Evolutionary conservation across 1,140 invertebrate species (phyloP).

Genomic region (Panagrolaimus sp.): DNA sequence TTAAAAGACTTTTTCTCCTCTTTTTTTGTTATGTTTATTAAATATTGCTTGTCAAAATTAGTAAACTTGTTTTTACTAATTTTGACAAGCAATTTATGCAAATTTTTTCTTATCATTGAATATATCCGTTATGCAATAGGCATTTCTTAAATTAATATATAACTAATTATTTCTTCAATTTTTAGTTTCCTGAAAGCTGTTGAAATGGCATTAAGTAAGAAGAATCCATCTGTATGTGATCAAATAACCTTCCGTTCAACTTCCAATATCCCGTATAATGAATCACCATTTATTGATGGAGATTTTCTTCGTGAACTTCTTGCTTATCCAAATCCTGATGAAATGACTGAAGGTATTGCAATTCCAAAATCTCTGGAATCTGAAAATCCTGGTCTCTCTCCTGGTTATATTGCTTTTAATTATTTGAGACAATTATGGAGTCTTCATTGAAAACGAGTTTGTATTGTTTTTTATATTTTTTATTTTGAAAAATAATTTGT

Average conservation of each 20-base stretch:
- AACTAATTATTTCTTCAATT: no score
- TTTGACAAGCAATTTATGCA: no score
- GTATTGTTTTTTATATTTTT: no score
- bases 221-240: not conserved
- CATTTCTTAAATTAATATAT: no score
- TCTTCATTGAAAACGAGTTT: not conserved
- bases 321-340: not conserved
- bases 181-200: conserved; percentile 2
- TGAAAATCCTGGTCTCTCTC: not conserved
- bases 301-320: not conserved
- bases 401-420: not conserved
- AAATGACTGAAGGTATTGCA: not conserved
- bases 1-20: no score
- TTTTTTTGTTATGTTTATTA: no score
- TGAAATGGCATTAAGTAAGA: not conserved
- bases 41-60: no score
- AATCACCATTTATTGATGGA: not conserved
- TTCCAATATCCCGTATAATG: not conserved
- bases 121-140: no score
- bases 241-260: not conserved
- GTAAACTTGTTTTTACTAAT: no score
- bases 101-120: no score
- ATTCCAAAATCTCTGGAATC: not conserved
- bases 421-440: conserved; percentile 1
- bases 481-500: no score